Percentiles rank a stretch among this genome's conserved stretches.
phyloP scores from a whole-genome alignment of 1,140 invertebrate genomes.

The Megalonaias nervosa region DNA sequence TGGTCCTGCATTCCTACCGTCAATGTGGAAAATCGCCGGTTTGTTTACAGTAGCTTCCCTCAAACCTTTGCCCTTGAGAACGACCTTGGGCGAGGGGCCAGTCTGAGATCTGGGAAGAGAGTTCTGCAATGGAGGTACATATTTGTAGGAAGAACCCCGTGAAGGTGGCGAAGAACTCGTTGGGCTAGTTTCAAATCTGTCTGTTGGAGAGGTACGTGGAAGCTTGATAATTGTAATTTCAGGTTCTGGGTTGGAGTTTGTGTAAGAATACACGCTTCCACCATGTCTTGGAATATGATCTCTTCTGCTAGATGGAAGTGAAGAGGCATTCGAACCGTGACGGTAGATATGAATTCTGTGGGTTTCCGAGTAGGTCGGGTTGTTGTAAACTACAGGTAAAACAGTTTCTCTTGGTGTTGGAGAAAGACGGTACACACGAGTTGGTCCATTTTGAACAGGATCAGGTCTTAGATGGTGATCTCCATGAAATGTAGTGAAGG shows the following conservation, averaged over 20 bases:
- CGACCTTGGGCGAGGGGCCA: conserved; percentile 54
- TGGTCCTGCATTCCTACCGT: conserved; percentile 82
- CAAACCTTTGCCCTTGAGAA: conserved; percentile 88
- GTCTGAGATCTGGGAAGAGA: conserved; percentile 5
- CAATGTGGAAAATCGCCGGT: conserved; percentile 94
- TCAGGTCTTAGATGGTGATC: not conserved
- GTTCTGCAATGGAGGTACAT: conserved; percentile 15
- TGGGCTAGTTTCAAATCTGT: conserved; percentile 30
- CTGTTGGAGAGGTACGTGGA: conserved; percentile 16
- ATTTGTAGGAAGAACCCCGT: conserved; percentile 31
- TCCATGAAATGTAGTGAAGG: not conserved
- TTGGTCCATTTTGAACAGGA: not conserved
- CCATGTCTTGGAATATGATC: conserved; percentile 16
- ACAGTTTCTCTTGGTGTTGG: not conserved
- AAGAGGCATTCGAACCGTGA: conserved; percentile 29
- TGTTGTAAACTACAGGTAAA: not conserved
- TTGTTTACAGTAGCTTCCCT: conserved; percentile 89
- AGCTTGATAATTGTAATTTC: conserved; percentile 24
- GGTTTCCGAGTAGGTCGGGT: conserved; percentile 1
- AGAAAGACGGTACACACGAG: not conserved
- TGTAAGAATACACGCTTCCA: conserved; percentile 30
- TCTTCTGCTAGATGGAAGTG: conserved; percentile 6
- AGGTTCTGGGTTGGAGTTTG: conserved; percentile 17
- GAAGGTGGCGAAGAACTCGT: conserved; percentile 32
- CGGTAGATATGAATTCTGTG: conserved; percentile 25